Base-by-base conservation (phyloP, 2,113 vertebrate species). In the Choloepus hoffmanni region DNA sequence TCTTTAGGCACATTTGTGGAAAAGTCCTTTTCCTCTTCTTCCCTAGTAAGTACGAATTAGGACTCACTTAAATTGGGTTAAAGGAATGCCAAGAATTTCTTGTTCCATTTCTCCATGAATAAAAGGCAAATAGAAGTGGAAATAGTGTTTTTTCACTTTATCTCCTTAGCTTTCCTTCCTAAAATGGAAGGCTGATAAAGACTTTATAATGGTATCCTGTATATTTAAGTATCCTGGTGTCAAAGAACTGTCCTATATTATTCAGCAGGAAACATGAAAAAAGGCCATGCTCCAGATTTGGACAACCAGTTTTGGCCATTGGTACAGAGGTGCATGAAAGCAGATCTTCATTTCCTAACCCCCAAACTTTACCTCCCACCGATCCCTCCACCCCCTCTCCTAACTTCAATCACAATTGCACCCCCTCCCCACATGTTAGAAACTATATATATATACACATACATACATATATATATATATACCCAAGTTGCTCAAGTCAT, bases 61-160 rank as follows among this genome's bases (percentile, higher is more conserved):
- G 13, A 4, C 10, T 78, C 24, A 86, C 62, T 4, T 85, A 63
- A 67, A 73, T 33, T 58, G 30, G 5, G n/a, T 65, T 65, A 74
- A 2, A 85, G 30, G 36, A 89, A 92, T 87, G 55, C 62, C 90
- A 78, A 63, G 48, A 48, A 72, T 85, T 84, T 82, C 53, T 82
- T 79, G 82, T 74, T 85, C n/a, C 3, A 60, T 90, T 81, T 81
- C 36, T 72, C 53, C 7, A 28, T 15, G 7, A 2, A 68, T 72
- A 94, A 70, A 85, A 91, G 40, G 7, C 28, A 84, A 94, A 30
- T 13, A 83, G 62, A 91, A 95, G 12, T 65, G 2, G 28, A 74
- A 89, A 36, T 2, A 36, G 18, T 68, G 53, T 70, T 83, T 68
- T 26, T 30, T 43, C 86, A 55, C 13, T 45, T 95, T 67, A 45